These are phyloP conservation scores for Rhinogobio ventralis DNA, from an alignment of 2,797 vertebrate genomes.

Conservation along the genomic window DNA sequence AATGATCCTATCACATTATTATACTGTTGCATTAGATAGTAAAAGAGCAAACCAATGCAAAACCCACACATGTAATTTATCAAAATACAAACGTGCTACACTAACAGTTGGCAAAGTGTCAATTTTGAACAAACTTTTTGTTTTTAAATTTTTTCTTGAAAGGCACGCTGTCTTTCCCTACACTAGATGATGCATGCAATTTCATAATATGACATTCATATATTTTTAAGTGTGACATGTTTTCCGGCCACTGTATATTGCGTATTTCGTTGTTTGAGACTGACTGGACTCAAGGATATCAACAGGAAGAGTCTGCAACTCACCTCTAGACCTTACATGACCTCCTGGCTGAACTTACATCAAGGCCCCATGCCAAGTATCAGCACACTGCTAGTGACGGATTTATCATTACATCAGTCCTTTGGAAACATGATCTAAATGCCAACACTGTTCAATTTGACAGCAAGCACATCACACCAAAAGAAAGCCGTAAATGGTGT, in stretches of 20 bases:
- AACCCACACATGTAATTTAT: not conserved
- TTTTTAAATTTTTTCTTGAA: not conserved
- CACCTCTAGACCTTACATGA: conserved; percentile 40
- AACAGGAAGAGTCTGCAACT: not conserved
- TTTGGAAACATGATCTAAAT: conserved; percentile 48
- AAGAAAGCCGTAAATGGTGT: conserved; percentile 56
- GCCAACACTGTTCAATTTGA: conserved; percentile 48
- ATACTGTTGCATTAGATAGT: not conserved
- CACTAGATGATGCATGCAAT: not conserved
- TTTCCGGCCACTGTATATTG: not conserved
- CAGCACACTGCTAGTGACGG: conserved; percentile 5
- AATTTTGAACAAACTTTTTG: not conserved
- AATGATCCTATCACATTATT: not conserved
- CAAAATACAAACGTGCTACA: not conserved
- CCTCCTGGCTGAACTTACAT: conserved; percentile 14
- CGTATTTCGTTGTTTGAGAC: not conserved
- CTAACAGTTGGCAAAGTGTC: not conserved
- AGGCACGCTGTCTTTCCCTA: not conserved
- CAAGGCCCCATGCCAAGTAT: conserved; percentile 34
- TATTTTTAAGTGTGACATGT: not conserved
- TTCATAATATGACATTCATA: not conserved
- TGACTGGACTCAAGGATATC: not conserved
- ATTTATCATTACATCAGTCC: conserved; percentile 7
- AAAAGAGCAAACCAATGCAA: not conserved
- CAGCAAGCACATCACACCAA: conserved; percentile 31